These are phyloP conservation scores for Melieria omissa DNA, from an alignment of 2,888 invertebrate genomes.

Conservation along the genomic window DNA sequence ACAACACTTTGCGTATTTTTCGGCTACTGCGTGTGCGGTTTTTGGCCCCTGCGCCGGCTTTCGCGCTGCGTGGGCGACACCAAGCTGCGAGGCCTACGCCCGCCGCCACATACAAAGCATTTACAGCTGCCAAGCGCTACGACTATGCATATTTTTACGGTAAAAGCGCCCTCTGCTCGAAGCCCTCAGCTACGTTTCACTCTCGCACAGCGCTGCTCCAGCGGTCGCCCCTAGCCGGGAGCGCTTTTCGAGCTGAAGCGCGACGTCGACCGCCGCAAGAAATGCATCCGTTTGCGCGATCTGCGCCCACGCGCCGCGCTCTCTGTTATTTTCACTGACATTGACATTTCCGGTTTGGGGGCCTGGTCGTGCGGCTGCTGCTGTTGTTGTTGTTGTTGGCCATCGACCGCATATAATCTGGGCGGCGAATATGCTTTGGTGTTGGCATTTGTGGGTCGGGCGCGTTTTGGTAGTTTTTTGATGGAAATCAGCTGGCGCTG, in stretches of 20 bases:
- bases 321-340: constrained; percentile 10
- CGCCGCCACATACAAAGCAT: no score
- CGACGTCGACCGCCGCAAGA: constrained; percentile 45
- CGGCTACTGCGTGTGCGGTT: no score
- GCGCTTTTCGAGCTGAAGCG: constrained; percentile 50
- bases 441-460: constrained; percentile 6
- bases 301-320: constrained; percentile 38
- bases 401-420: neutral
- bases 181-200: no score
- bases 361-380: neutral
- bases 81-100: no score
- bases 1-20: no score
- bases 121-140: no score
- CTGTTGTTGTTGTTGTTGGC: constrained; percentile 6
- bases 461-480: constrained; percentile 20
- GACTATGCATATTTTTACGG: no score
- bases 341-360: neutral
- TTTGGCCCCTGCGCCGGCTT: no score
- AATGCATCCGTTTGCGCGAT: constrained; percentile 42
- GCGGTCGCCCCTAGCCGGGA: constrained; percentile 45
- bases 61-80: no score
- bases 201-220: no score
- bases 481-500: constrained; percentile 29
- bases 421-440: neutral
- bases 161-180: no score